A percentile compares a stretch with the other conserved stretches of the same genome.
Evolutionary conservation across 2,797 vertebrate genomes (phyloP).

Genomic region (Cryptoprocta ferox): DNA sequence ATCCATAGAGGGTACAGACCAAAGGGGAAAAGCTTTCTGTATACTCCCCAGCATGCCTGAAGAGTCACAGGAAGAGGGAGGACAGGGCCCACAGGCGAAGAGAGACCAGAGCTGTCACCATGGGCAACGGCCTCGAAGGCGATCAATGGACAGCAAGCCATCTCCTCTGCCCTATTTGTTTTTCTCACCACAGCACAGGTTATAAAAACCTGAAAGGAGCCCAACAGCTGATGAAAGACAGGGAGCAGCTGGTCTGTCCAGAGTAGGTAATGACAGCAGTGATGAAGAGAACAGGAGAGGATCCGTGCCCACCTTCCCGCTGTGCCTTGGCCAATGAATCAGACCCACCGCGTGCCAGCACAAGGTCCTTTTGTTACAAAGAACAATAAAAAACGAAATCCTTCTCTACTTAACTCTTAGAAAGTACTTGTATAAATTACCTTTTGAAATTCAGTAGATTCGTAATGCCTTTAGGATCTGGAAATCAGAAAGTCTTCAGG

Average conservation of each 20-base stretch:
- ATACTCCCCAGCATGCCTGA: neutral
- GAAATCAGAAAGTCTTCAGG: neutral
- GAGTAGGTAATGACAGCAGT: neutral
- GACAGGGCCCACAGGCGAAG: neutral
- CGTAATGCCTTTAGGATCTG: neutral
- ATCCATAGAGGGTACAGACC: neutral
- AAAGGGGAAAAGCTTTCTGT: neutral
- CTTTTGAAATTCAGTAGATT: neutral
- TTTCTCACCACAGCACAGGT: neutral
- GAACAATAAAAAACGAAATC: neutral
- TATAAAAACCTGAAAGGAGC: neutral
- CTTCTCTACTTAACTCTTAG: neutral
- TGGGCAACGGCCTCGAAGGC: neutral
- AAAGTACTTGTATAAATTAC: neutral
- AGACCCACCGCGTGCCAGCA: rapidly evolving
- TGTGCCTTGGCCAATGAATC: neutral
- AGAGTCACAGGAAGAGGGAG: neutral
- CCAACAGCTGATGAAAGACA: neutral
- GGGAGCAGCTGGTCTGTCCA: neutral
- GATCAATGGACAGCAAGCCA: neutral
- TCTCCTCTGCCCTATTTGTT: neutral
- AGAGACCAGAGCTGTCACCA: neutral
- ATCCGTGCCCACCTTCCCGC: neutral
- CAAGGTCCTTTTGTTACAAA: neutral
- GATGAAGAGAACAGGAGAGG: neutral